Conservation (phyloP, 1,140 invertebrate species). For the Procambarus virginalis region DNA sequence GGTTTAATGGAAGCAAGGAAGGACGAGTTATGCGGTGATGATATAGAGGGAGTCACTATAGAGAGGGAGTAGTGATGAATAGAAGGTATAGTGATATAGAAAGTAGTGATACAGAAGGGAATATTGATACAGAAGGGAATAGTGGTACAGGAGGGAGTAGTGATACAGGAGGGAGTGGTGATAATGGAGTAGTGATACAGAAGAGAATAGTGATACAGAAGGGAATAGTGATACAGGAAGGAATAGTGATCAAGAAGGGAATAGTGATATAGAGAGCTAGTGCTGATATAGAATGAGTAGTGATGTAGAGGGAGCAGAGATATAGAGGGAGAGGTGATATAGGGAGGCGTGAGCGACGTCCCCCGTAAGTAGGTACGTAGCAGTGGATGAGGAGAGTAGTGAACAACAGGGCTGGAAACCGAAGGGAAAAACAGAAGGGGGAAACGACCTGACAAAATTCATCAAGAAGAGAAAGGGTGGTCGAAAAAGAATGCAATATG, state of each 20-base stretch:
- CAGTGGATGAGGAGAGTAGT: background rate
- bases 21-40: too few relatives aligned
- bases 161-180: background rate
- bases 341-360: background rate
- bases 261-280: too few relatives aligned
- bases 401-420: background rate
- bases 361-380: background rate
- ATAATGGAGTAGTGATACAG: too few relatives aligned
- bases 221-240: too few relatives aligned
- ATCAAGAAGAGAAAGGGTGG: slow-evolving; percentile 36
- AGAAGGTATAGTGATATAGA: background rate
- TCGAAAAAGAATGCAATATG: slow-evolving; percentile 56
- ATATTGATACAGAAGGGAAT: too few relatives aligned
- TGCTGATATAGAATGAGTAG: too few relatives aligned
- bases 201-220: too few relatives aligned
- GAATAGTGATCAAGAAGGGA: too few relatives aligned
- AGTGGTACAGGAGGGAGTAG: background rate
- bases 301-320: background rate
- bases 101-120: too few relatives aligned
- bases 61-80: background rate
- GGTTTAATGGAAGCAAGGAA: background rate
- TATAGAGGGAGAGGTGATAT: background rate
- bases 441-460: slow-evolving; percentile 11
- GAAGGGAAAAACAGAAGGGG: background rate
- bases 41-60: too few relatives aligned